phyloP scores from a whole-genome alignment of 1,140 invertebrate genomes.

The Bradynema listronoti region DNA sequence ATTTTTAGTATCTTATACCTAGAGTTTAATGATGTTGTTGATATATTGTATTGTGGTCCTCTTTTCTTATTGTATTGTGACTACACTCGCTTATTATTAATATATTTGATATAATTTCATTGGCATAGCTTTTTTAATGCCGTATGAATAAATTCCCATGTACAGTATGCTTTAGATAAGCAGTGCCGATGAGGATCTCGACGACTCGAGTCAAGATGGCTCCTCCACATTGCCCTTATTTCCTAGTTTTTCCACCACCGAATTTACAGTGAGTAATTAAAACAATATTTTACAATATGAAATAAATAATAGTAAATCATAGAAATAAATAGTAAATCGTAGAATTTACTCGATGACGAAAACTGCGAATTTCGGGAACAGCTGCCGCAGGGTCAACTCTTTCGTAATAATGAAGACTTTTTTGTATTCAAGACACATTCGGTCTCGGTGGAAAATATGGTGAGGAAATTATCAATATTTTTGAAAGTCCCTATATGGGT shows the following conservation, averaged over 20 bases:
- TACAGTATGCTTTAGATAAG: slow-evolving; percentile 8
- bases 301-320: slow-evolving; percentile 5
- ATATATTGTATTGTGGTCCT: too few species aligned
- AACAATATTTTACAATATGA: neutral
- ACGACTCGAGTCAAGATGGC: slow-evolving; percentile 30
- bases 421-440: slow-evolving; percentile 48
- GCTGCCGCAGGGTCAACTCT: slow-evolving; percentile 36
- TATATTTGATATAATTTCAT: too few species aligned
- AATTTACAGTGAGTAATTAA: slow-evolving; percentile 43
- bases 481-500: neutral
- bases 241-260: slow-evolving; percentile 45
- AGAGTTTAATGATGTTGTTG: too few species aligned
- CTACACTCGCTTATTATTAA: too few species aligned
- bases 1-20: too few species aligned
- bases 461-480: slow-evolving; percentile 14
- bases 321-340: neutral
- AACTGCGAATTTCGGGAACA: slow-evolving; percentile 44
- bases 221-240: slow-evolving; percentile 25
- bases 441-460: slow-evolving; percentile 54
- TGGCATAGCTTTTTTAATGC: too few species aligned
- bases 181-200: neutral
- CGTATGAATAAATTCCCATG: too few species aligned
- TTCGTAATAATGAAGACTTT: slow-evolving; percentile 50
- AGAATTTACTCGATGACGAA: slow-evolving; percentile 5
- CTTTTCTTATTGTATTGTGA: too few species aligned